A percentile compares a stretch with the other conserved stretches of the same genome.
Conservation (phyloP, 2,888 invertebrate species). For the Drosophila tripunctata region DNA sequence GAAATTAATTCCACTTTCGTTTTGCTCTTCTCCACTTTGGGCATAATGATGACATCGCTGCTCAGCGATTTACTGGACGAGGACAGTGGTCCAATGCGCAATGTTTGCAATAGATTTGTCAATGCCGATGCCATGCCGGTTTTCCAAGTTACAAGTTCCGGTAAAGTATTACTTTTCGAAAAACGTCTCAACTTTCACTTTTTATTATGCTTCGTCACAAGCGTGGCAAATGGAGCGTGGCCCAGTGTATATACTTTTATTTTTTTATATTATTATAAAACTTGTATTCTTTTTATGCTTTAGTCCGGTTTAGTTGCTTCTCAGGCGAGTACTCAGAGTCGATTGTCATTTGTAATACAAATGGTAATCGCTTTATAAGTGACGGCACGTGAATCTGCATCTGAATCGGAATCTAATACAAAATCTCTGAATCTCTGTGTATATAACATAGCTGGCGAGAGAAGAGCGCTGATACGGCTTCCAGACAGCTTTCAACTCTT, state of each 20-base stretch:
- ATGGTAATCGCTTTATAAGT: constrained; percentile 74
- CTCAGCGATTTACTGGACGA: constrained; percentile 24
- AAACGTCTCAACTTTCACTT: constrained; percentile 62
- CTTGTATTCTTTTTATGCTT: constrained; percentile 10
- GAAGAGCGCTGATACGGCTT: constrained; percentile 45
- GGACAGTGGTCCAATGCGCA: constrained; percentile 64
- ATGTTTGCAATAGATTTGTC: constrained; percentile 72
- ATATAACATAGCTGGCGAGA: constrained; percentile 2
- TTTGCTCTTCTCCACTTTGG: constrained; percentile 38
- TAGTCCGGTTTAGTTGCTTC: constrained; percentile 44
- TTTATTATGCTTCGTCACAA: constrained; percentile 21
- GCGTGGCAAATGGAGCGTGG: constrained; percentile 40
- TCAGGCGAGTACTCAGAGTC: constrained; percentile 40
- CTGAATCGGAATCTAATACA: neutral
- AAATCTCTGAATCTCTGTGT: neutral
- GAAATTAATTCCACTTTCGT: constrained; percentile 28
- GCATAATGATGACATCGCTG: constrained; percentile 41
- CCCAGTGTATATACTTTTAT: too few species aligned
- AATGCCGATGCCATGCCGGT: constrained; percentile 79
- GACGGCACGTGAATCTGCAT: constrained; percentile 64
- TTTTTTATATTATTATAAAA: neutral
- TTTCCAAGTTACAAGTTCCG: constrained; percentile 31
- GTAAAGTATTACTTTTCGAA: constrained; percentile 10
- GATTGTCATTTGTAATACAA: constrained; percentile 52
- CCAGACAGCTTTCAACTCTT: constrained; percentile 9